A percentile compares a stretch with the other conserved stretches of the same genome.
Conservation (phyloP, 2,797 vertebrate species). For the Acestrorhynchus altus region DNA sequence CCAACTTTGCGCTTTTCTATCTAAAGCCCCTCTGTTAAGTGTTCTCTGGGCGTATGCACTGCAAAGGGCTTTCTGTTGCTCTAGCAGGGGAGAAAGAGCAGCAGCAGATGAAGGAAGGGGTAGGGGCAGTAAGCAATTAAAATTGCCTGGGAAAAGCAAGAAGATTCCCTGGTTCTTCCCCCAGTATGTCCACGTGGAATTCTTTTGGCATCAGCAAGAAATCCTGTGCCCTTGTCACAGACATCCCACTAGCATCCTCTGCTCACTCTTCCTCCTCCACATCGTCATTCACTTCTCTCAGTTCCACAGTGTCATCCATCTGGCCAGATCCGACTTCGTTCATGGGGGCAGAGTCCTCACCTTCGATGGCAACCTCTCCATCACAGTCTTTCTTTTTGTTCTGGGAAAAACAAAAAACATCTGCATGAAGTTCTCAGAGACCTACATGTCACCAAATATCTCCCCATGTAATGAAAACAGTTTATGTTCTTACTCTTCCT, state of each 20-base stretch:
- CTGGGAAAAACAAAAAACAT: not conserved
- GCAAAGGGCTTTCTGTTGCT: slow-evolving; percentile 18
- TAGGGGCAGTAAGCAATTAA: slow-evolving; percentile 47
- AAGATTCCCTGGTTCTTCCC: slow-evolving; percentile 9
- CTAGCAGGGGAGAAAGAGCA: slow-evolving; percentile 29
- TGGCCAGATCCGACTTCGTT: slow-evolving; percentile 87
- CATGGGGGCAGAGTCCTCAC: slow-evolving; percentile 91
- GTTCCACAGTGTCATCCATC: slow-evolving; percentile 91
- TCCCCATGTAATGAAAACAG: too few relatives aligned
- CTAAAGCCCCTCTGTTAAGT: slow-evolving; percentile 39
- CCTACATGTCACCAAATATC: too few relatives aligned
- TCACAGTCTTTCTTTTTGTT: slow-evolving; percentile 88
- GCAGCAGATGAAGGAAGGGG: not conserved
- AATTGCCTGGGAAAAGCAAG: slow-evolving; percentile 47
- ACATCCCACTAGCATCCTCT: slow-evolving; percentile 2
- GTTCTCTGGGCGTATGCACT: slow-evolving; percentile 34
- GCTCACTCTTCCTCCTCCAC: slow-evolving; percentile 42
- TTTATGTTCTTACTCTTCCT: too few relatives aligned
- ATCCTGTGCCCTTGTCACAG: not conserved
- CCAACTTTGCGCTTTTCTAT: slow-evolving; percentile 16
- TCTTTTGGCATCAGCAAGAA: slow-evolving; percentile 9
- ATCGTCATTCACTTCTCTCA: slow-evolving; percentile 87
- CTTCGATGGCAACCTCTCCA: slow-evolving; percentile 85
- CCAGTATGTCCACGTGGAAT: slow-evolving; percentile 33
- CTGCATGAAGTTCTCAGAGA: not conserved